Evolutionary conservation across 1,140 invertebrate genomes (phyloP).

Genomic region (Hycleus cichorii): DNA sequence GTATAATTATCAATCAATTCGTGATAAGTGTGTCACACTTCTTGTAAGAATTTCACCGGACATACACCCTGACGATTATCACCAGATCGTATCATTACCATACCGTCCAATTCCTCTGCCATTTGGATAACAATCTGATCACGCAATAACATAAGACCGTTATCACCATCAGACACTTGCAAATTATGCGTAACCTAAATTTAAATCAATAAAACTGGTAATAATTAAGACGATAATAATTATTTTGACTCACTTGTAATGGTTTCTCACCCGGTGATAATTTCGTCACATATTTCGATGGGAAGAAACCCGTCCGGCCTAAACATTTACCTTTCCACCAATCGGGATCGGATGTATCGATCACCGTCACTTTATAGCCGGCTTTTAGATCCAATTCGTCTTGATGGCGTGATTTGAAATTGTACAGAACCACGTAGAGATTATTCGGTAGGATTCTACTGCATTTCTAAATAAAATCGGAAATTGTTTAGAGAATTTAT

Average conservation of each 20-base stretch:
- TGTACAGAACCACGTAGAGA: constrained; percentile 90
- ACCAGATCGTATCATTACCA: constrained; percentile 86
- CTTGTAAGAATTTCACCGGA: constrained; percentile 75
- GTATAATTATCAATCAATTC: too few relatives aligned
- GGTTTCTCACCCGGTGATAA: constrained; percentile 83
- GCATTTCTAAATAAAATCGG: constrained; percentile 56
- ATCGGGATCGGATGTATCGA: constrained; percentile 87
- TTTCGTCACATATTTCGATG: constrained; percentile 88
- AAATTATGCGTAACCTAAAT: constrained; percentile 57
- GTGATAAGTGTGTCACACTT: constrained; percentile 37
- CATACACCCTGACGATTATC: constrained; percentile 78
- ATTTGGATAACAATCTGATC: constrained; percentile 76
- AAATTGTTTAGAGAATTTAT: constrained; percentile 1
- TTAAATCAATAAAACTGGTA: constrained; percentile 45
- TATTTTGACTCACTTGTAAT: constrained; percentile 66
- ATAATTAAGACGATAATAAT: background rate
- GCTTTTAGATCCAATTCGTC: constrained; percentile 93
- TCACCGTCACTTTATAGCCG: constrained; percentile 90
- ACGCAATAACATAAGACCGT: constrained; percentile 52
- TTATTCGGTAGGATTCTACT: constrained; percentile 82
- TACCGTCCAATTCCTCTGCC: constrained; percentile 84
- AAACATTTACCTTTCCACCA: constrained; percentile 97
- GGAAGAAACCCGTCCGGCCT: constrained; percentile 87
- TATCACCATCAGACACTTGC: constrained; percentile 57
- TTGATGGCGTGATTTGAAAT: constrained; percentile 86